Percentiles rank a stretch among this genome's conserved stretches.
Conservation (phyloP, 2,888 invertebrate species). For the Coecobrya sp. region DNA sequence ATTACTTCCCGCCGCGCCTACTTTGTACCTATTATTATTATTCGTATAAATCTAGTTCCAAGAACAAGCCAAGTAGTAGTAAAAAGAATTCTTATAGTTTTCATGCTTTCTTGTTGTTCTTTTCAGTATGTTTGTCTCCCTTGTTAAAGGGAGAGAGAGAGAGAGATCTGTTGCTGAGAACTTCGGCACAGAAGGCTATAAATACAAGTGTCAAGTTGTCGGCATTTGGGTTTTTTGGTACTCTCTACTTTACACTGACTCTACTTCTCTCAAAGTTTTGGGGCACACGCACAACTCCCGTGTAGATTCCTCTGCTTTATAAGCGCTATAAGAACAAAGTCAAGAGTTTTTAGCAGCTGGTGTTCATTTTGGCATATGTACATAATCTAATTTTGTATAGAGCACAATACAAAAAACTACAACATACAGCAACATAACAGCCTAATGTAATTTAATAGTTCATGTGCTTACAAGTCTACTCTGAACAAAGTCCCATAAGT, state of each 20-base stretch:
- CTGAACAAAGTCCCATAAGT: slow-evolving; percentile 28
- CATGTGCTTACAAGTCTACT: background rate
- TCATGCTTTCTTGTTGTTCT: slow-evolving; percentile 27
- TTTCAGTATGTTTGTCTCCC: slow-evolving; percentile 18
- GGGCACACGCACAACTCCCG: slow-evolving; percentile 22
- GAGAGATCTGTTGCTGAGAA: slow-evolving; percentile 78
- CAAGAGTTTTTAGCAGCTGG: slow-evolving; percentile 57
- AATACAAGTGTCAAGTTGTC: slow-evolving; percentile 80
- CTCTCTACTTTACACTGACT: background rate
- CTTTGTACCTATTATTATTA: background rate
- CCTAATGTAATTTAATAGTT: slow-evolving; percentile 35
- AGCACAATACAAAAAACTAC: slow-evolving; percentile 5
- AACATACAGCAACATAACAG: slow-evolving; percentile 3
- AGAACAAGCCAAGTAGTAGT: background rate
- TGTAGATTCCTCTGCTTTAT: background rate
- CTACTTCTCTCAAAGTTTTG: slow-evolving; percentile 31
- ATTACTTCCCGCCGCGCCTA: slow-evolving; percentile 62
- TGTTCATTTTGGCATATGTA: slow-evolving; percentile 52
- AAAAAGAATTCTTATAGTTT: slow-evolving; percentile 1
- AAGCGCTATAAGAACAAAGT: slow-evolving; percentile 1
- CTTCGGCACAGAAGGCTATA: slow-evolving; percentile 79
- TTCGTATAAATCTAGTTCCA: background rate
- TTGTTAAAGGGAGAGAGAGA: background rate
- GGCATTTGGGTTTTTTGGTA: slow-evolving; percentile 67
- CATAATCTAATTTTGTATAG: background rate